Conservation (phyloP, 2,888 invertebrate species). For the Ligdia adustata region DNA sequence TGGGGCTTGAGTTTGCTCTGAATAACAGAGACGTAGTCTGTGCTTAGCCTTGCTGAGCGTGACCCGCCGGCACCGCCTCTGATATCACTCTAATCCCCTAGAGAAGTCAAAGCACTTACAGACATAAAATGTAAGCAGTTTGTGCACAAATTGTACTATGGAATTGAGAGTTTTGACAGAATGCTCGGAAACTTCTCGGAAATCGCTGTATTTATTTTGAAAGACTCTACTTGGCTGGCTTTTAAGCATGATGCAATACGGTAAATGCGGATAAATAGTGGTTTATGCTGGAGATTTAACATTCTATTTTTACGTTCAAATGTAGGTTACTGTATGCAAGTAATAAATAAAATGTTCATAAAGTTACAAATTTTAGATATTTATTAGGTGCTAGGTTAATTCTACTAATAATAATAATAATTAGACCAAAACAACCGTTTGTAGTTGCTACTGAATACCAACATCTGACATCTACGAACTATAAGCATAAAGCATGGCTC, state of each 20-base stretch:
- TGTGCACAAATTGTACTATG: slow-evolving; percentile 38
- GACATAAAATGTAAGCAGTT: slow-evolving; percentile 40
- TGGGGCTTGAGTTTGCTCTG: slow-evolving; percentile 34
- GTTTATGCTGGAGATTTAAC: not conserved
- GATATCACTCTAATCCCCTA: slow-evolving; percentile 43
- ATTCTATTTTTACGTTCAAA: not conserved
- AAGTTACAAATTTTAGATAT: slow-evolving; percentile 5
- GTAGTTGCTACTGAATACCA: slow-evolving; percentile 13
- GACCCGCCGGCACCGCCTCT: slow-evolving; percentile 38
- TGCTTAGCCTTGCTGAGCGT: slow-evolving; percentile 41
- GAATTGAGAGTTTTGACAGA: slow-evolving; percentile 29
- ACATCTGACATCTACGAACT: slow-evolving; percentile 17
- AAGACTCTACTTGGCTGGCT: slow-evolving; percentile 10
- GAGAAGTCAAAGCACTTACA: slow-evolving; percentile 43
- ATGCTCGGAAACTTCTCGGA: slow-evolving; percentile 4
- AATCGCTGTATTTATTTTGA: slow-evolving; percentile 17
- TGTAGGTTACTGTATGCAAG: not conserved
- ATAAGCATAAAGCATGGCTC: slow-evolving; percentile 12
- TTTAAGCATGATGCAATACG: not conserved
- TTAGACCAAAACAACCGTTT: slow-evolving; percentile 12
- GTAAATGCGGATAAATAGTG: not conserved
- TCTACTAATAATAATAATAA: too few relatives aligned
- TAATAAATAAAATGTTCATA: not conserved
- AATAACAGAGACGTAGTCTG: slow-evolving; percentile 34
- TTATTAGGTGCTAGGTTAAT: too few relatives aligned